These are phyloP conservation scores for Polypedilum vanderplanki DNA, from an alignment of 1,140 invertebrate species.

Conservation along the genomic window DNA sequence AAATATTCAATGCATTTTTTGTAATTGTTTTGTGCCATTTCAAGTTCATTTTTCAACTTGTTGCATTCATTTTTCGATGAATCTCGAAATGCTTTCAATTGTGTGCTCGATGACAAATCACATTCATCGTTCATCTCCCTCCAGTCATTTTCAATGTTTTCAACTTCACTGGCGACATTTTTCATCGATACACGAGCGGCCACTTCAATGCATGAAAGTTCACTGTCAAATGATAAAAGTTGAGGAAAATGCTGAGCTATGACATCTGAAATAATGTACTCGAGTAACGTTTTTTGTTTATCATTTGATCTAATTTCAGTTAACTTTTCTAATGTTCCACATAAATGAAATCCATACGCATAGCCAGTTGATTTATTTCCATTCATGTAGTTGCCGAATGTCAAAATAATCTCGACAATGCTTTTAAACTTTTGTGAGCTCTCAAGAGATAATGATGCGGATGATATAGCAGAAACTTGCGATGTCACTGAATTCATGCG, in stretches of 20 bases:
- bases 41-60: slow-evolving; percentile 22
- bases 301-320: slow-evolving; percentile 3
- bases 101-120: not conserved
- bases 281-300: not conserved
- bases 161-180: slow-evolving; percentile 14
- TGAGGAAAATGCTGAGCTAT: not conserved
- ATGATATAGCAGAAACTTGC: not conserved
- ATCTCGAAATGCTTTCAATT: not conserved
- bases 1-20: not conserved
- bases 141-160: not conserved
- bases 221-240: not conserved
- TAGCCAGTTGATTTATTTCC: not conserved
- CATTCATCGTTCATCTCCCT: not conserved
- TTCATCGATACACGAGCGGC: slow-evolving; percentile 3
- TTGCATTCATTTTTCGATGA: not conserved
- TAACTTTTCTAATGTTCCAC: slow-evolving; percentile 4
- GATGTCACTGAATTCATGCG: not conserved
- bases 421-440: slow-evolving; percentile 9
- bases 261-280: not conserved
- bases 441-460: not conserved
- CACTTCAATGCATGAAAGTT: not conserved
- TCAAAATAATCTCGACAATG: slow-evolving; percentile 24
- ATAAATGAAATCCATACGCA: not conserved
- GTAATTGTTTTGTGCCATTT: not conserved
- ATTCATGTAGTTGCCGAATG: slow-evolving; percentile 17